Conservation (phyloP, 2,113 vertebrate species). For the Butastur rufipennis region DNA sequence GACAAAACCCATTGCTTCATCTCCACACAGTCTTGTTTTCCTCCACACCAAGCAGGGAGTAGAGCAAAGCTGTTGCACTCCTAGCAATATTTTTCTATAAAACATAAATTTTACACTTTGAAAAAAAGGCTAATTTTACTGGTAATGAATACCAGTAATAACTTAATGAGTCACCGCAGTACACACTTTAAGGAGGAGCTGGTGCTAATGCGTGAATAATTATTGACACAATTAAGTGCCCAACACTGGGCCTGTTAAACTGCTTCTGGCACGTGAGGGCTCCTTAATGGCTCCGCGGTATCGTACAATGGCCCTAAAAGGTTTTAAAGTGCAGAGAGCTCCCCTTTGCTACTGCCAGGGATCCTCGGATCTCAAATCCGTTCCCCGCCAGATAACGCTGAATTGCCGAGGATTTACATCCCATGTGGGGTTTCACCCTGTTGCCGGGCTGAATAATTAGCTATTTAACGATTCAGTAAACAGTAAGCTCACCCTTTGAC, state of each 20-base stretch:
- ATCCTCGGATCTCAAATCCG: not conserved
- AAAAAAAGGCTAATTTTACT: slow-evolving; percentile 63
- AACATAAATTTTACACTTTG: slow-evolving; percentile 39
- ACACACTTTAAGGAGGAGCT: slow-evolving; percentile 44
- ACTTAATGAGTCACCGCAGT: slow-evolving; percentile 60
- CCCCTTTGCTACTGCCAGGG: not conserved
- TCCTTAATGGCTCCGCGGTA: slow-evolving; percentile 14
- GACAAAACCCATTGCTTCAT: not conserved
- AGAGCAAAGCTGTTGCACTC: slow-evolving; percentile 19
- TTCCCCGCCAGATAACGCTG: not conserved
- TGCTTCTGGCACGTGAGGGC: slow-evolving; percentile 44
- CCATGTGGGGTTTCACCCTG: not conserved
- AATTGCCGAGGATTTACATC: not conserved
- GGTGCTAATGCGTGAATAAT: slow-evolving; percentile 61
- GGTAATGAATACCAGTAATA: slow-evolving; percentile 66
- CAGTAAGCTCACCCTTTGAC: slow-evolving; percentile 16
- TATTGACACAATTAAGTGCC: slow-evolving; percentile 62
- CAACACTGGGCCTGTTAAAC: slow-evolving; percentile 45
- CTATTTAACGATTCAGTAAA: slow-evolving; percentile 16
- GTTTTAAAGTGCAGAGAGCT: not conserved
- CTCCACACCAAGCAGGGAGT: not conserved
- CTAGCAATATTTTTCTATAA: slow-evolving; percentile 19
- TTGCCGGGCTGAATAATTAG: slow-evolving; percentile 29
- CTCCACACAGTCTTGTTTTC: not conserved
- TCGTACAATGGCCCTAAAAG: slow-evolving; percentile 15